Percentiles rank a stretch among this genome's conserved stretches.
Conservation (phyloP, 2,888 invertebrate genomes). For the Thumatha senex region DNA sequence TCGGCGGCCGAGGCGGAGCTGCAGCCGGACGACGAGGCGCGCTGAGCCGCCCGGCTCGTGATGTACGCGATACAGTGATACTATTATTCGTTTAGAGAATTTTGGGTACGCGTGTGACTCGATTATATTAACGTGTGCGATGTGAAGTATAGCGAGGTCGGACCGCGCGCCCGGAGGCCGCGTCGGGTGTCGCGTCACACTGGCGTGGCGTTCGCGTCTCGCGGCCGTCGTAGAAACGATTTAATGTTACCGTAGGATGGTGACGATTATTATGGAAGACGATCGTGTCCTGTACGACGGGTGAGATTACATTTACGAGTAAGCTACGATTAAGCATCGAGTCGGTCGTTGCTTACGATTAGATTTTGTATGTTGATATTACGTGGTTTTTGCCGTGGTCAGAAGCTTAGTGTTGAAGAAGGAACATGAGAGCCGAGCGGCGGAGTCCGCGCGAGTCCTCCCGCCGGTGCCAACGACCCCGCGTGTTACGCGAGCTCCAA, state of each 20-base stretch:
- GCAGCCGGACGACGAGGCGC: constrained; percentile 50
- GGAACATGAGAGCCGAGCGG: too few species aligned
- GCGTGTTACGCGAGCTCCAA: too few species aligned
- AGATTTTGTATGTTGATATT: constrained; percentile 40
- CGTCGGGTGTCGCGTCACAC: background rate
- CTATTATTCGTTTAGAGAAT: too few species aligned
- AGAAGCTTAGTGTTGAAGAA: too few species aligned
- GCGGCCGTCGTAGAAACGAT: too few species aligned
- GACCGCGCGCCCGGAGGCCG: background rate
- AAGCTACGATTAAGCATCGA: constrained; percentile 25
- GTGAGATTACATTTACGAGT: constrained; percentile 14
- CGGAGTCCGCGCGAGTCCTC: too few species aligned
- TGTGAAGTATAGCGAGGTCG: constrained; percentile 31
- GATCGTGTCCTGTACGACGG: constrained; percentile 15
- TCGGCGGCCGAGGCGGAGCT: constrained; percentile 68
- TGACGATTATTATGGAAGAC: constrained; percentile 3
- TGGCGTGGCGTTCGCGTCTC: too few species aligned
- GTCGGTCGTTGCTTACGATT: constrained; percentile 19
- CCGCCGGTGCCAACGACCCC: too few species aligned
- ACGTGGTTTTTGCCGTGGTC: background rate
- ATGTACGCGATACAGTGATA: constrained; percentile 24
- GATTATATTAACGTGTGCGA: constrained; percentile 36
- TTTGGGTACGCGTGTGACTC: too few species aligned
- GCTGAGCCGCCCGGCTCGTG: constrained; percentile 35
- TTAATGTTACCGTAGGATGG: background rate